phyloP scores from a whole-genome alignment of 2,113 vertebrate genomes.

The Cyprinodon brontotheroides region DNA sequence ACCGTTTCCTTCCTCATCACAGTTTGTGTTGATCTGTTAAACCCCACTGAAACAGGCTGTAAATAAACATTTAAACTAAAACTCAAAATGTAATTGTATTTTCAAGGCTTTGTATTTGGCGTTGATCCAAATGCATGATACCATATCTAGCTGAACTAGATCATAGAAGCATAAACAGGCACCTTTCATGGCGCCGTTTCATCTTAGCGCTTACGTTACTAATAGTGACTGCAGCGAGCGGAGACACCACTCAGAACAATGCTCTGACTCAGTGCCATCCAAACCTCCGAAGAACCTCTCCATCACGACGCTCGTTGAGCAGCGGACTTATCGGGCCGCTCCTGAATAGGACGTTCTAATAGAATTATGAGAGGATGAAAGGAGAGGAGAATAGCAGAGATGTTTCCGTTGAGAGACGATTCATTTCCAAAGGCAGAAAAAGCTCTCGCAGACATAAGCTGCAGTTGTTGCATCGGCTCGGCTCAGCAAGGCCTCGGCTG shows the following conservation, averaged over 20 bases:
- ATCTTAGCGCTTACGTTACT: slow-evolving; percentile 42
- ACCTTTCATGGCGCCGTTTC: slow-evolving; percentile 26
- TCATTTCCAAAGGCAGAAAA: slow-evolving; percentile 34
- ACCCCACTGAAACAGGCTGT: too few relatives aligned
- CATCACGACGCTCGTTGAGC: slow-evolving; percentile 50
- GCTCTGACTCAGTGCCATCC: slow-evolving; percentile 35
- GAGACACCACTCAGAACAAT: slow-evolving; percentile 59
- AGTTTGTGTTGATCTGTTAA: too few relatives aligned
- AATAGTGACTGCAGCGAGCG: slow-evolving; percentile 21
- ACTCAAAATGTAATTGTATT: too few relatives aligned
- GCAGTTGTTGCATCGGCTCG: slow-evolving; percentile 42
- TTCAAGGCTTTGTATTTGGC: slow-evolving; percentile 3
- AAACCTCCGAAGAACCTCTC: slow-evolving; percentile 64
- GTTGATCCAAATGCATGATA: slow-evolving; percentile 6
- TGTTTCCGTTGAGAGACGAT: slow-evolving; percentile 56
- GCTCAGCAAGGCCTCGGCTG: slow-evolving; percentile 39
- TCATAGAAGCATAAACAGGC: slow-evolving; percentile 36
- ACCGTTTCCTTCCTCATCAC: too few relatives aligned
- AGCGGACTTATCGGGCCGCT: slow-evolving; percentile 53
- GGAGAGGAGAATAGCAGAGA: slow-evolving; percentile 46
- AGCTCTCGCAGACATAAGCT: slow-evolving; percentile 40
- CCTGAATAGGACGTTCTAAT: slow-evolving; percentile 63
- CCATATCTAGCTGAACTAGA: slow-evolving; percentile 22
- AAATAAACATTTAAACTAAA: too few relatives aligned
- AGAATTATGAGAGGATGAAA: slow-evolving; percentile 66